These are phyloP conservation scores for Rugalucina vietnamica DNA, from an alignment of 2,888 invertebrate genomes.

Conservation along the genomic window DNA sequence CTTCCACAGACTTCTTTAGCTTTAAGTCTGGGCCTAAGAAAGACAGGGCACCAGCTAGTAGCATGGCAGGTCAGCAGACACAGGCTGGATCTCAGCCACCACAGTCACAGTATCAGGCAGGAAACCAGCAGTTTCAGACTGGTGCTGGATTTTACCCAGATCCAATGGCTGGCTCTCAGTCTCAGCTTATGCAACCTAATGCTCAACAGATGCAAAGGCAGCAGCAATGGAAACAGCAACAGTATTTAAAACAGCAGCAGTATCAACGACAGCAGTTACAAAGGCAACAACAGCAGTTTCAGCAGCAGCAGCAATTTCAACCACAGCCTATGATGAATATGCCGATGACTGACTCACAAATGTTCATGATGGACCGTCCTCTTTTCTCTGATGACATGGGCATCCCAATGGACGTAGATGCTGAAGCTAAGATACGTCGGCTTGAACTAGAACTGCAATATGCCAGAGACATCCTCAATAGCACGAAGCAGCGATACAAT, in stretches of 20 bases:
- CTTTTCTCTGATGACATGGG: slow-evolving; percentile 61
- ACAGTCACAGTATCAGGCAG: slow-evolving; percentile 13
- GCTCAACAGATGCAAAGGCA: slow-evolving; percentile 59
- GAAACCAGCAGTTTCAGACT: slow-evolving; percentile 35
- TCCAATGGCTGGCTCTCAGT: slow-evolving; percentile 38
- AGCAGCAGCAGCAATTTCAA: slow-evolving; percentile 65
- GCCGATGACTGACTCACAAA: slow-evolving; percentile 64
- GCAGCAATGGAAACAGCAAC: slow-evolving; percentile 60
- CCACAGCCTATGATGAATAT: slow-evolving; percentile 40
- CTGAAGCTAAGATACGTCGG: slow-evolving; percentile 70
- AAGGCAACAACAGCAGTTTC: slow-evolving; percentile 63
- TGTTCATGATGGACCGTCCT: slow-evolving; percentile 37
- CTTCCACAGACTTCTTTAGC: slow-evolving; percentile 66
- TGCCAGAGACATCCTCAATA: slow-evolving; percentile 75
- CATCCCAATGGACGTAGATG: slow-evolving; percentile 54
- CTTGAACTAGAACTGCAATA: slow-evolving; percentile 81
- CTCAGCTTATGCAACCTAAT: slow-evolving; percentile 47
- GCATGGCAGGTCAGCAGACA: not conserved
- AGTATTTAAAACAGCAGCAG: slow-evolving; percentile 52
- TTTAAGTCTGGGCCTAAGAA: slow-evolving; percentile 45
- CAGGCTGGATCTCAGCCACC: slow-evolving; percentile 13
- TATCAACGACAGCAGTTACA: slow-evolving; percentile 41
- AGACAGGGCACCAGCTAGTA: slow-evolving; percentile 31
- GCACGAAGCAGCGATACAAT: slow-evolving; percentile 77
- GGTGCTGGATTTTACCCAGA: slow-evolving; percentile 39